A percentile compares a stretch with the other conserved stretches of the same genome.
phyloP scores from a whole-genome alignment of 1,140 invertebrate genomes.

The Caenorhabditis remanei region DNA sequence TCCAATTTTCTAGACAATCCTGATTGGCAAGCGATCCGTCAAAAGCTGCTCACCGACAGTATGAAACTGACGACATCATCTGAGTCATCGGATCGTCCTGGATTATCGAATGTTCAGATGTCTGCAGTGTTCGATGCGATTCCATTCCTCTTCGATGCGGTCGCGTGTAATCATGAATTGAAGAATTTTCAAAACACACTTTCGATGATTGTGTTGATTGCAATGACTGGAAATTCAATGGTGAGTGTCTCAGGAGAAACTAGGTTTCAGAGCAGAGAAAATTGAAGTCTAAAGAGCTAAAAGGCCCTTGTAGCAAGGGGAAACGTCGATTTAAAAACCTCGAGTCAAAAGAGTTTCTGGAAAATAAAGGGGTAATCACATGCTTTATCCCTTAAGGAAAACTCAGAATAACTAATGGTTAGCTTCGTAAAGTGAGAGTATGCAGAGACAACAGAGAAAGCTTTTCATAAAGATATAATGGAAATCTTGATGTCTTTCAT shows the following conservation, averaged over 20 bases:
- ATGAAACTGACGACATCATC: background rate
- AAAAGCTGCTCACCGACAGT: background rate
- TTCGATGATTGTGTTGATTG: conserved; percentile 45
- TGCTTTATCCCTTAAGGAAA: too few species aligned
- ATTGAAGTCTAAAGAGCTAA: too few species aligned
- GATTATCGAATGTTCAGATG: background rate
- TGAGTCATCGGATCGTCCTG: background rate
- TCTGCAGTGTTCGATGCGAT: conserved; percentile 17
- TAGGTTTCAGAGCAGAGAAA: background rate
- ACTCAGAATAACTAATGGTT: too few species aligned
- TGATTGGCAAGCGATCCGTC: conserved; percentile 19
- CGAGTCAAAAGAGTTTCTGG: too few species aligned
- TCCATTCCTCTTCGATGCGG: conserved; percentile 26
- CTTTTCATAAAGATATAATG: too few species aligned
- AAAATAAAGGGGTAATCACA: too few species aligned
- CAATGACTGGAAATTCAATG: conserved; percentile 44
- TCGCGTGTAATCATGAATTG: conserved; percentile 10
- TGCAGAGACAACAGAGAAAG: too few species aligned
- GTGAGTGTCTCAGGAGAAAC: background rate
- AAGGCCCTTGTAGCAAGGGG: too few species aligned
- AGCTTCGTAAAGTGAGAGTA: too few species aligned
- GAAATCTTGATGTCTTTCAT: too few species aligned
- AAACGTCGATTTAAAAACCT: background rate
- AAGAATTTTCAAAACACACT: background rate
- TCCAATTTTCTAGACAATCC: background rate